Evolutionary conservation across 1,140 invertebrate species (phyloP).

Genomic region (Eupeodes corollae): DNA sequence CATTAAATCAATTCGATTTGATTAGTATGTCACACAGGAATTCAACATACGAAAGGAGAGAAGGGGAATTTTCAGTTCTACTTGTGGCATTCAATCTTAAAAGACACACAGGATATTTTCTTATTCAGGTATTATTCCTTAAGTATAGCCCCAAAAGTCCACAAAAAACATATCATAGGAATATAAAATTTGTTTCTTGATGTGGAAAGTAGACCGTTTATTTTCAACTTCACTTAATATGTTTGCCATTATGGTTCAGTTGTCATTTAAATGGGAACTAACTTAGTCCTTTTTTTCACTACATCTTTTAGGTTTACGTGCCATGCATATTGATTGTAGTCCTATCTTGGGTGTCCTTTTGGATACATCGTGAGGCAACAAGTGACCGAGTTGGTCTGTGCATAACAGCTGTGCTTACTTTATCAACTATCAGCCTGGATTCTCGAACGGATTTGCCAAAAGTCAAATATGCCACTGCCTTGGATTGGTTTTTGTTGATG

Average conservation of each 20-base stretch:
- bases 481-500: conserved; percentile 88
- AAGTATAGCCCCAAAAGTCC: no score
- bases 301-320: conserved; percentile 66
- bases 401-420: conserved; percentile 82
- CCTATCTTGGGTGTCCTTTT: conserved; percentile 93
- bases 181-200: no score
- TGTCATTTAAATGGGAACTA: no score
- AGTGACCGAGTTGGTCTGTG: conserved; percentile 59
- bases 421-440: conserved; percentile 84
- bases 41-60: conserved; percentile 61
- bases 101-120: conserved; percentile 82
- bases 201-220: no score
- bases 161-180: no score
- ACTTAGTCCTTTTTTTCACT: no score
- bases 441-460: conserved; percentile 83
- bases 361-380: conserved; percentile 91
- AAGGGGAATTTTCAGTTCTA: conserved; percentile 78
- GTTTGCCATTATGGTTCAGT: no score
- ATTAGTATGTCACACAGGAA: conserved; percentile 75
- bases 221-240: no score
- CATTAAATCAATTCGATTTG: conserved; percentile 79
- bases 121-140: conserved; percentile 79
- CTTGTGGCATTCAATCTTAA: conserved; percentile 88
- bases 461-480: conserved; percentile 81
- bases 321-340: conserved; percentile 91